Evolutionary conservation across 92 coral and sea anemone genomes (phyloP), one percentile per base, ranked within the genome.

Genomic region (Parazoanthus swiftii): DNA sequence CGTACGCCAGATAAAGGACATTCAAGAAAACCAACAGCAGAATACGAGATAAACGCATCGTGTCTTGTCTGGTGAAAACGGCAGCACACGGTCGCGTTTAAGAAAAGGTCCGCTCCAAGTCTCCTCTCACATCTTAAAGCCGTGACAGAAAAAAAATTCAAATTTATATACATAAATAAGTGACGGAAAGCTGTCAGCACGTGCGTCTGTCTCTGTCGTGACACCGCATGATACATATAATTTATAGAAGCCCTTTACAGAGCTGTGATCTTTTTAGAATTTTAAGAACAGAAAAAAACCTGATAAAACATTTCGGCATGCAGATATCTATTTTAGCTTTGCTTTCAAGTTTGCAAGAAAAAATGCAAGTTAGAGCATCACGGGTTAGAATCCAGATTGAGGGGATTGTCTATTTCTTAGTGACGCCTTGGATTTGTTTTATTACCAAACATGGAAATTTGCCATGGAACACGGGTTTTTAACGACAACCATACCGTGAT

Each of bases 371-470:
- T 68, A 20, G 74, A 68, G n/a, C 11, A 68, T 21, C 74, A 68
- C 74, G 74, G 74, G 74, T 68, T 42, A 38, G 42, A 7, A 72
- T 1, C 76, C 16, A 72, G 8, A 0, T 38, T 29, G 76, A 25
- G 76, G 39, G 42, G 42, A 72, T 72, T 72, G 29, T 4, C 76
- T 29, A 29, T 72, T 29, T 72, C 33, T 72, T 72, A 20, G 76
- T 72, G 76, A 72, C 76, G 42, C 76, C 76, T 29, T 72, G 39
- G 76, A 9, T 10, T 29, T 29, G 76, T 72, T 72, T 29, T 29
- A 29, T 29, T 72, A 72, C 76, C 76, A 72, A 72, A 72, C 39
- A 72, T 8, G 76, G 76, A 72, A 72, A 29, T 29, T 72, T 29
- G 6, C 8, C 0, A 13, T 14, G 37, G 36, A n/a, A 63, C 2